Evolutionary conservation across 2,113 vertebrate genomes (phyloP).

Genomic region (Agelaius tricolor): DNA sequence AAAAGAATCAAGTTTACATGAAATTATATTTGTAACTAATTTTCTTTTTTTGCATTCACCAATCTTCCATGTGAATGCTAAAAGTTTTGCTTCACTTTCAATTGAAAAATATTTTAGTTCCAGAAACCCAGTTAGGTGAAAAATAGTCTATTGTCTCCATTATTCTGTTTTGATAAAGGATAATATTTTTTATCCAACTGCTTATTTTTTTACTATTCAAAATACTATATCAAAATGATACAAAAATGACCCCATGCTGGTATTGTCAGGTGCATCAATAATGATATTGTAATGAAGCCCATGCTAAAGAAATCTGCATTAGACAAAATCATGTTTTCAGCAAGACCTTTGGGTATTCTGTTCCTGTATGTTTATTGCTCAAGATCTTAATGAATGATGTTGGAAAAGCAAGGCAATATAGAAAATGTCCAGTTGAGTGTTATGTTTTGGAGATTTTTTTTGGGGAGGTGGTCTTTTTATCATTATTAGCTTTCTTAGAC

Average conservation of each 20-base stretch:
- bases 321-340: background rate
- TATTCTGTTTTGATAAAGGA: background rate
- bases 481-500: background rate
- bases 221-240: background rate
- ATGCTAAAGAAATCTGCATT: background rate
- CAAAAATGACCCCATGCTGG: background rate
- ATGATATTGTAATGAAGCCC: background rate
- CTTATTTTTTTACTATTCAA: background rate
- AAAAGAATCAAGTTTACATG: background rate
- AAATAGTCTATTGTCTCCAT: background rate
- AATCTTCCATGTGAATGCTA: background rate
- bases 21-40: background rate
- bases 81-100: background rate
- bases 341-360: background rate
- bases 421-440: background rate
- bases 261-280: background rate
- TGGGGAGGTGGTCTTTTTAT: fast-evolving
- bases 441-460: background rate
- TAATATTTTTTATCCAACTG: background rate
- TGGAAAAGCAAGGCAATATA: background rate
- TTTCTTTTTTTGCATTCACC: background rate
- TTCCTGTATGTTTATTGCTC: background rate
- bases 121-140: background rate
- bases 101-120: background rate
- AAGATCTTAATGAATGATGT: background rate